A percentile compares a stretch with the other conserved stretches of the same genome.
Conservation (phyloP, 2,797 vertebrate genomes). For the Brachymystax lenok region DNA sequence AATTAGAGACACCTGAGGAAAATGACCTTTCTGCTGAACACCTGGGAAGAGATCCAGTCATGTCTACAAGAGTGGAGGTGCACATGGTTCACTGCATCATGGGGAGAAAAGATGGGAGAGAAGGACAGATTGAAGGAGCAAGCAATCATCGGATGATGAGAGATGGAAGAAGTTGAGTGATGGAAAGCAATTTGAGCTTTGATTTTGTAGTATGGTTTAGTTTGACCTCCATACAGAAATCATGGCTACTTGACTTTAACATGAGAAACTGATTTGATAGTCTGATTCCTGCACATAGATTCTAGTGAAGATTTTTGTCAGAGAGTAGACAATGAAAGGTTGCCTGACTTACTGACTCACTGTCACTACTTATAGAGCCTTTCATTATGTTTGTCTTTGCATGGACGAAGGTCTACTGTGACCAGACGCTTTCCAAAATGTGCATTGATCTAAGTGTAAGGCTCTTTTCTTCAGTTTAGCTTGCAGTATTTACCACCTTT, state of each 20-base stretch:
- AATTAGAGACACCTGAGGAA: slow-evolving; percentile 76
- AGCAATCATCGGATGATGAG: slow-evolving; percentile 26
- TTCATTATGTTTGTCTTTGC: slow-evolving; percentile 45
- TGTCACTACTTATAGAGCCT: slow-evolving; percentile 29
- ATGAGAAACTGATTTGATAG: slow-evolving; percentile 32
- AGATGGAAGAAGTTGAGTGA: slow-evolving; percentile 54
- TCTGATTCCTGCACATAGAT: slow-evolving; percentile 17
- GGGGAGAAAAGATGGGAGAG: slow-evolving; percentile 25
- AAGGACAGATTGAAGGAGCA: slow-evolving; percentile 11
- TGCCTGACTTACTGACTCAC: not conserved
- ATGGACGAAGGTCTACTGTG: not conserved
- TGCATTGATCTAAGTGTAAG: not conserved
- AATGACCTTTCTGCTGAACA: slow-evolving; percentile 62
- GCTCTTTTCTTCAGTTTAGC: slow-evolving; percentile 8
- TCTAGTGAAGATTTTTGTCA: not conserved
- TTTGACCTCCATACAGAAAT: slow-evolving; percentile 62
- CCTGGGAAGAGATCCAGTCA: slow-evolving; percentile 54
- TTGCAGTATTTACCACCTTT: slow-evolving; percentile 43
- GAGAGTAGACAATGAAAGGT: not conserved
- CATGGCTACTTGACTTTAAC: slow-evolving; percentile 25
- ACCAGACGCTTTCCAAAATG: not conserved
- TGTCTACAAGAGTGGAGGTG: slow-evolving; percentile 48
- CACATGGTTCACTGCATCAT: slow-evolving; percentile 8
- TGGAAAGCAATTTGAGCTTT: slow-evolving; percentile 62
- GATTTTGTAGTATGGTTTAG: slow-evolving; percentile 69